Conservation (phyloP, 2,797 vertebrate genomes). For the Aythya fuligula region DNA sequence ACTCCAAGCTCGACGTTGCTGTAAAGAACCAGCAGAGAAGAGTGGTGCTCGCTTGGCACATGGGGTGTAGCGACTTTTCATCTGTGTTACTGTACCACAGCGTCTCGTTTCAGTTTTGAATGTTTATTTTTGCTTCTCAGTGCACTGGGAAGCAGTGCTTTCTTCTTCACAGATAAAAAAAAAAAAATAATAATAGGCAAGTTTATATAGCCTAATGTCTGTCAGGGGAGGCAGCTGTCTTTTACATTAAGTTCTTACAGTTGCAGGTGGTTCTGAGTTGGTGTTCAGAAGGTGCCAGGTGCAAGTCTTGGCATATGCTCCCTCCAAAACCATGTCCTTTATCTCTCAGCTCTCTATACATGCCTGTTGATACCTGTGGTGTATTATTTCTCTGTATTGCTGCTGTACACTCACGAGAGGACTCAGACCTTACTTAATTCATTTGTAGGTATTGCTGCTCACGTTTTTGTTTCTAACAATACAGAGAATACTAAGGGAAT, state of each 20-base stretch:
- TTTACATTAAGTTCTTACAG: background rate
- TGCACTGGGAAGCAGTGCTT: background rate
- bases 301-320: background rate
- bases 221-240: background rate
- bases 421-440: background rate
- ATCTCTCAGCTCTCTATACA: background rate
- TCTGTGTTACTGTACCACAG: background rate
- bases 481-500: background rate
- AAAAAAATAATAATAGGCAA: background rate
- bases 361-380: background rate
- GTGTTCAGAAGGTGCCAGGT: background rate
- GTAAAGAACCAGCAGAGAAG: background rate
- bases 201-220: background rate
- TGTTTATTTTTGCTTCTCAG: background rate
- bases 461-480: background rate
- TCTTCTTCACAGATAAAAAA: background rate
- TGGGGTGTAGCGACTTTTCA: background rate
- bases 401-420: accelerated
- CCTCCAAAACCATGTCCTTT: background rate
- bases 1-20: background rate
- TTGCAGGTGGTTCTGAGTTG: background rate
- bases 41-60: background rate
- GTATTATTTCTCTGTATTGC: background rate
- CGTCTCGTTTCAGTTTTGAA: background rate
- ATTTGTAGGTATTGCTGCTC: background rate